phyloP scores from a whole-genome alignment of 2,113 vertebrate species.

The Cygnus atratus region DNA sequence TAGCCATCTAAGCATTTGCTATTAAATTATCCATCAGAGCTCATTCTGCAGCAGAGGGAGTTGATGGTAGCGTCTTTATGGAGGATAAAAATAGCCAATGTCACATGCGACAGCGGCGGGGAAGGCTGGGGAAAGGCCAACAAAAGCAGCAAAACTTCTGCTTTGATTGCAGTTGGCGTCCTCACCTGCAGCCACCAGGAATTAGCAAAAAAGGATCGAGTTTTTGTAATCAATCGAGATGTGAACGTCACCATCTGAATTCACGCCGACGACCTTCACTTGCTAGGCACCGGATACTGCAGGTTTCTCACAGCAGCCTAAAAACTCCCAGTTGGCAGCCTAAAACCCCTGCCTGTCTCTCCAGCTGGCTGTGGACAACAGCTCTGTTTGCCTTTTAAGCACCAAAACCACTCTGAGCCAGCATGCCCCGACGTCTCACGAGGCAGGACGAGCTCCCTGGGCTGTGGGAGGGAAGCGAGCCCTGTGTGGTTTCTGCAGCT shows the following conservation, averaged over 20 bases:
- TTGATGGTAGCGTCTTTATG: conserved; percentile 27
- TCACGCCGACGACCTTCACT: not conserved
- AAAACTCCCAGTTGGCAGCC: not conserved
- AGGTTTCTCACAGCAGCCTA: not conserved
- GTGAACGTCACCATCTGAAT: not conserved
- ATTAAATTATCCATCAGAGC: conserved; percentile 55
- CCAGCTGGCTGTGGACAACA: not conserved
- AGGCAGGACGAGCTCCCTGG: rapidly evolving
- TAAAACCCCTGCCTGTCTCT: not conserved
- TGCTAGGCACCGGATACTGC: not conserved
- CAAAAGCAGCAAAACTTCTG: not conserved
- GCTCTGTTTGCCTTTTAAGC: not conserved
- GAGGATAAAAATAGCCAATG: conserved; percentile 34
- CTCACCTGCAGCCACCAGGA: not conserved
- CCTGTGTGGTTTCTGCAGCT: not conserved
- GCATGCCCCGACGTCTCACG: not conserved
- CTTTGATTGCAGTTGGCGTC: not conserved
- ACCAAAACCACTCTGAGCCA: rapidly evolving
- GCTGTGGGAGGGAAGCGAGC: not conserved
- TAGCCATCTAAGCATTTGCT: conserved; percentile 1
- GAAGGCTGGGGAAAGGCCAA: not conserved
- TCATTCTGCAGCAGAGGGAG: conserved; percentile 21
- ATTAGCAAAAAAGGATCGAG: not conserved
- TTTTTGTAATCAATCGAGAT: not conserved
- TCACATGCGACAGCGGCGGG: not conserved